Evolutionary conservation across 2,113 vertebrate species (phyloP).

Genomic region (Psittacula cyanocephala): DNA sequence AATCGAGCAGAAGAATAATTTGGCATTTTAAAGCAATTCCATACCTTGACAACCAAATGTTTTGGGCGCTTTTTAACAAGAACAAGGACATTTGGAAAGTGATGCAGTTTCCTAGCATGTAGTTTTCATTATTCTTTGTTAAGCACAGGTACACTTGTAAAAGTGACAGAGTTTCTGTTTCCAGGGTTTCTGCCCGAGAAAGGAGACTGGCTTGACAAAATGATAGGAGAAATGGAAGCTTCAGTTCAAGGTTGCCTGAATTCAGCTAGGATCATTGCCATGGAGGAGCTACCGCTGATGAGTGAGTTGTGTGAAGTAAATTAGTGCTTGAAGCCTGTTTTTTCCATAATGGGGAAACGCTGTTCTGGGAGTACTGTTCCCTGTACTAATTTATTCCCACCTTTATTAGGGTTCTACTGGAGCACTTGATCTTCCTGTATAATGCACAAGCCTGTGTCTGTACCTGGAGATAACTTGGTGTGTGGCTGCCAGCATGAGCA

Average conservation of each 20-base stretch:
- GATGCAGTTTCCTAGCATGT: neutral
- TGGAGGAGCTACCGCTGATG: neutral
- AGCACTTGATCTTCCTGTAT: neutral
- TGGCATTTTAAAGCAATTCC: neutral
- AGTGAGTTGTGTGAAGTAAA: neutral
- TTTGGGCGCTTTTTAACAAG: neutral
- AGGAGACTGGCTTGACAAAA: neutral
- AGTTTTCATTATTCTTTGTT: neutral
- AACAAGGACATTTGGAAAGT: neutral
- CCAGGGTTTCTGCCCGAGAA: neutral
- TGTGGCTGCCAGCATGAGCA: neutral
- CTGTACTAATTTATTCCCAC: neutral
- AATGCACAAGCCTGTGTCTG: neutral
- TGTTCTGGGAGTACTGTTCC: neutral
- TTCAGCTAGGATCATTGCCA: neutral
- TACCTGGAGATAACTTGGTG: neutral
- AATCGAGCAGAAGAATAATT: neutral
- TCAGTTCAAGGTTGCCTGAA: neutral
- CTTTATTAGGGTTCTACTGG: neutral
- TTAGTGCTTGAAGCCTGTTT: neutral
- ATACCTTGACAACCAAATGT: neutral
- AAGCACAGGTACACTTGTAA: neutral
- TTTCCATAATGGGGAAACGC: neutral
- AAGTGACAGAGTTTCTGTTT: neutral
- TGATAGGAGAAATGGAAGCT: neutral